phyloP scores from a whole-genome alignment of 2,113 vertebrate species.

The Rostratula benghalensis region DNA sequence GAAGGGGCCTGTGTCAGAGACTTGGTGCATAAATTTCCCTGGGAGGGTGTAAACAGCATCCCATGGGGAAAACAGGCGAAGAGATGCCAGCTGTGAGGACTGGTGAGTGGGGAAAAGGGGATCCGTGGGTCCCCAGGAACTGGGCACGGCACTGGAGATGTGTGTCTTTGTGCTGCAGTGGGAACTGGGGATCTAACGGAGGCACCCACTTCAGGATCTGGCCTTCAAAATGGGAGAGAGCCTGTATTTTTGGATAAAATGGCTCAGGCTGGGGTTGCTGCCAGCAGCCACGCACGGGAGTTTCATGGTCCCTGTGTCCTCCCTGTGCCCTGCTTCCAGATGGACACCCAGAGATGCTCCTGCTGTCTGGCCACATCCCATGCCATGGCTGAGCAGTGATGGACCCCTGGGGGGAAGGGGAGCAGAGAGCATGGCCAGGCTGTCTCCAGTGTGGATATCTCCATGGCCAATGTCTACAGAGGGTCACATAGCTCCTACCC shows the following conservation, averaged over 20 bases:
- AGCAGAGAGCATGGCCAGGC: neutral
- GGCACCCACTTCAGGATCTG: too few species aligned
- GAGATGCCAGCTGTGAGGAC: rapidly evolving
- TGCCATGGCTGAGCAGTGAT: rapidly evolving
- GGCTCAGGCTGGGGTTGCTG: rapidly evolving
- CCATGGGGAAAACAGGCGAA: rapidly evolving
- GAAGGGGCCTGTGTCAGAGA: neutral
- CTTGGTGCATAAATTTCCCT: neutral
- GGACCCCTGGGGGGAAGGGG: neutral
- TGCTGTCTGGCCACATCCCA: rapidly evolving
- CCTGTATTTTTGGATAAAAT: neutral
- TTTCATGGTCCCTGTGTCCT: rapidly evolving
- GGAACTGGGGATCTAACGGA: neutral
- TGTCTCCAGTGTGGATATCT: neutral
- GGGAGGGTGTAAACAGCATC: neutral
- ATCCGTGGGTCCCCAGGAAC: rapidly evolving
- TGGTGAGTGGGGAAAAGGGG: rapidly evolving
- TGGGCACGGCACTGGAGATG: rapidly evolving
- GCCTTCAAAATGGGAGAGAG: neutral
- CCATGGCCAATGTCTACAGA: neutral
- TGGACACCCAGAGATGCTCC: neutral
- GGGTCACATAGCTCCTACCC: neutral
- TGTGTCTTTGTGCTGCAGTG: neutral
- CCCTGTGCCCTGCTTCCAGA: neutral
- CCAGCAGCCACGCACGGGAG: neutral